Conservation (phyloP, 2,113 vertebrate species). For the Tyrannus savana region DNA sequence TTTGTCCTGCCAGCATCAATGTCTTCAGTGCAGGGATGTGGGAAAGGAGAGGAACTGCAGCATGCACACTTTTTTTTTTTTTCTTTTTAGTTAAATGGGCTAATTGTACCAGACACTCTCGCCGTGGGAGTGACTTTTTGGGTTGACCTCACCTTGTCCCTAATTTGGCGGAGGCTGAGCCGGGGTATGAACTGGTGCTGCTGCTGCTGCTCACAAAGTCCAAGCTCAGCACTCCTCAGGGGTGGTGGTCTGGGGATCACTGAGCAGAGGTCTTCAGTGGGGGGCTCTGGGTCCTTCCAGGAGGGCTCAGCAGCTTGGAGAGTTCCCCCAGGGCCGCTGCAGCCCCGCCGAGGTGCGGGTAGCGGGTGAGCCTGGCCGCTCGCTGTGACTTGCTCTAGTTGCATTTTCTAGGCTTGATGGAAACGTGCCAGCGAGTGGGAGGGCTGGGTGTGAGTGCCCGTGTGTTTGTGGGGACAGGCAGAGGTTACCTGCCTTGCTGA, state of each 20-base stretch:
- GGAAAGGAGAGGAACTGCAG: neutral
- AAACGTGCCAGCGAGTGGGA: neutral
- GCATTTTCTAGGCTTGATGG: neutral
- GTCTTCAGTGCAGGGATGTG: accelerated
- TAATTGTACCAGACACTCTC: neutral
- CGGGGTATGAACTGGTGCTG: accelerated
- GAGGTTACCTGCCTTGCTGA: accelerated
- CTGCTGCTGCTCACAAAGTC: neutral
- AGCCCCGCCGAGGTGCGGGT: accelerated
- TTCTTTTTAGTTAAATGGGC: neutral
- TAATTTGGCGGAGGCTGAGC: accelerated
- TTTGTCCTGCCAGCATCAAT: neutral
- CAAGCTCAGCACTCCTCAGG: accelerated
- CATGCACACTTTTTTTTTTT: accelerated
- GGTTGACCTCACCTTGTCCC: neutral
- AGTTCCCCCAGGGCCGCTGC: accelerated
- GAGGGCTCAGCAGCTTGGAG: neutral
- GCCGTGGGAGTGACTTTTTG: neutral
- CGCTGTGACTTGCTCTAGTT: neutral
- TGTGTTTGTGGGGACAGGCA: neutral
- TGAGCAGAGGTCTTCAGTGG: accelerated
- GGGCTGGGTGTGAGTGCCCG: neutral
- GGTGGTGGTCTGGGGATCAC: accelerated
- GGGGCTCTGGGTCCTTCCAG: neutral
- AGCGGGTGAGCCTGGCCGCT: accelerated